Percentiles rank a stretch among this genome's conserved stretches.
phyloP scores from a whole-genome alignment of 1,140 invertebrate species.

The Colletes latitarsis region DNA sequence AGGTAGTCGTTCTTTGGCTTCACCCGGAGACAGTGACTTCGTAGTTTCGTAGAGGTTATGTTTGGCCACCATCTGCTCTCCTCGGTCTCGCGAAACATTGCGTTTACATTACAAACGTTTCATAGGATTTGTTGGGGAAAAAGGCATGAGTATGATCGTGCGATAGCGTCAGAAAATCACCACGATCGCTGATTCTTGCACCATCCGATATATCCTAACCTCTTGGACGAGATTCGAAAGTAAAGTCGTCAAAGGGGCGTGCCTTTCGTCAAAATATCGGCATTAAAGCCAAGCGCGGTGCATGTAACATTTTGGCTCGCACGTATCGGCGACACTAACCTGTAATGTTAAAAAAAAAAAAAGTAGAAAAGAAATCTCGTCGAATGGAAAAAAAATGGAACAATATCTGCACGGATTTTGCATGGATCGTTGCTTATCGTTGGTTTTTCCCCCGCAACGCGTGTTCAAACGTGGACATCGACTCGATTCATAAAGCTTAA shows the following conservation, averaged over 20 bases:
- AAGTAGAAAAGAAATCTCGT: neutral
- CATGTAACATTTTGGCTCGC: neutral
- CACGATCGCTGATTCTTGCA: constrained; percentile 39
- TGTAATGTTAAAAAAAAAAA: neutral
- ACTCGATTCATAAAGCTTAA: neutral
- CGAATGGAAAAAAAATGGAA: neutral
- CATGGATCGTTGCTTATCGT: neutral
- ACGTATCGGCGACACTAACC: neutral
- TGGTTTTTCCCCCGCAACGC: too few relatives aligned
- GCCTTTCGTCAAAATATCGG: constrained; percentile 40
- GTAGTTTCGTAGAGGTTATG: constrained; percentile 30
- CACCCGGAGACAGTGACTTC: neutral
- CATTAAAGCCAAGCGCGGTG: constrained; percentile 5
- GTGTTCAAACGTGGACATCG: neutral
- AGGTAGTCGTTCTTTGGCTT: neutral
- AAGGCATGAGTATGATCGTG: neutral
- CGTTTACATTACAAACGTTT: neutral
- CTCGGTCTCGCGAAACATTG: neutral
- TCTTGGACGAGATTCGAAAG: constrained; percentile 62
- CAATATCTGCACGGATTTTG: neutral
- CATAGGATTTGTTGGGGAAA: neutral
- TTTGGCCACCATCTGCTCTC: neutral
- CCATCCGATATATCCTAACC: constrained; percentile 45
- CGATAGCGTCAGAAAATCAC: constrained; percentile 8
- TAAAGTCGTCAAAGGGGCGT: constrained; percentile 42